Conservation (phyloP, 2,888 invertebrate genomes). For the Sipha maydis region DNA sequence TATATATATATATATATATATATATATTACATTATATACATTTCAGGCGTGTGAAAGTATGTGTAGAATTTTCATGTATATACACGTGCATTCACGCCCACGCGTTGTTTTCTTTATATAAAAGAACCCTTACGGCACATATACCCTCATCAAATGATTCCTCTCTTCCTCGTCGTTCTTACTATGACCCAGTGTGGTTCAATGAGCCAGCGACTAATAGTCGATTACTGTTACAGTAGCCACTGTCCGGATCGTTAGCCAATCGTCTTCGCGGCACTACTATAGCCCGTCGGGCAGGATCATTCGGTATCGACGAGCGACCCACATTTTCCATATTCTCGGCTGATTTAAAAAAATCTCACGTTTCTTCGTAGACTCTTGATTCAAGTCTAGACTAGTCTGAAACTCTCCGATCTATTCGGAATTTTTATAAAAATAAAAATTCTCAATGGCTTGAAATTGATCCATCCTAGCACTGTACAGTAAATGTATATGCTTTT, state of each 20-base stretch:
- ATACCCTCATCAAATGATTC: neutral
- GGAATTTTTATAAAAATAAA: too few relatives aligned
- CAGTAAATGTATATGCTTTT: too few relatives aligned
- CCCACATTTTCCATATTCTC: neutral
- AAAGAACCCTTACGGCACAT: neutral
- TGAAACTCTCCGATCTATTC: too few relatives aligned
- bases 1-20: neutral
- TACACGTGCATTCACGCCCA: neutral
- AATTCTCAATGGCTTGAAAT: too few relatives aligned
- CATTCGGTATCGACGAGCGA: neutral
- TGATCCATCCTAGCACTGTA: too few relatives aligned
- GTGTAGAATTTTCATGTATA: conserved; percentile 1
- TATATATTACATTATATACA: neutral
- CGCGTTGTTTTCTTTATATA: conserved; percentile 28
- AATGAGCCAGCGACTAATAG: conserved; percentile 30
- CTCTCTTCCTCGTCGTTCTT: neutral
- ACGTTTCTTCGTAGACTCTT: too few relatives aligned
- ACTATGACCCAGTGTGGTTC: neutral
- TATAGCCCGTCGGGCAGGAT: neutral
- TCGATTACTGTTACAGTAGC: neutral
- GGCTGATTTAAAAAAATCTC: neutral
- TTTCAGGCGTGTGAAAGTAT: neutral
- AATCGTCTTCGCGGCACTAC: neutral
- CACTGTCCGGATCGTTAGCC: neutral
- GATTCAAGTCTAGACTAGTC: too few relatives aligned